Evolutionary conservation across 2,888 invertebrate species (phyloP).

Genomic region (Bembecia ichneumoniformis): DNA sequence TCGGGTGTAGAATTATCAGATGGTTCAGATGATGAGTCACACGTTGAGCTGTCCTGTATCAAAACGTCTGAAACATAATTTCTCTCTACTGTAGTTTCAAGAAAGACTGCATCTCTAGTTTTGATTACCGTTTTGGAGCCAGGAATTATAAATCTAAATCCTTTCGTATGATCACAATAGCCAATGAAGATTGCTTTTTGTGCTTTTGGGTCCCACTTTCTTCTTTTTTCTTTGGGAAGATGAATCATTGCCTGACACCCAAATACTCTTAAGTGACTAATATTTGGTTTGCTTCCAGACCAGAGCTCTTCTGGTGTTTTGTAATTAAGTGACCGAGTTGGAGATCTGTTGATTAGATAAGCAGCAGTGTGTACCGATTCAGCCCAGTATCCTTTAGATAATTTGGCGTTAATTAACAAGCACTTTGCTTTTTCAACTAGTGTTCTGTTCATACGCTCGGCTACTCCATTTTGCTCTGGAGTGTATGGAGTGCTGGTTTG

Average conservation of each 20-base stretch:
- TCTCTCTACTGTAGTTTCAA: neutral
- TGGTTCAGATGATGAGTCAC: too few species aligned
- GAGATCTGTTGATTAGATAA: slow-evolving; percentile 11
- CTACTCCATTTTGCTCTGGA: too few species aligned
- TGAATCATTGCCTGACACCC: slow-evolving; percentile 22
- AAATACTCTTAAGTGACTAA: slow-evolving; percentile 27
- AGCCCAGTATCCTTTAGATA: too few species aligned
- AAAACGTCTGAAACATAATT: too few species aligned
- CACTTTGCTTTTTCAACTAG: too few species aligned
- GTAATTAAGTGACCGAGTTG: slow-evolving; percentile 8
- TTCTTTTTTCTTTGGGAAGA: slow-evolving; percentile 12
- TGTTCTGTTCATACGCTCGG: too few species aligned
- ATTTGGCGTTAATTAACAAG: too few species aligned
- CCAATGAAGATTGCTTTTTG: slow-evolving; percentile 27
- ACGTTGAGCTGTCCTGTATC: too few species aligned
- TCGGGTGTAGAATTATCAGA: too few species aligned
- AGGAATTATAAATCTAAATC: slow-evolving; percentile 16
- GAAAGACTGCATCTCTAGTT: slow-evolving; percentile 10
- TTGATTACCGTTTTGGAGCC: slow-evolving; percentile 2
- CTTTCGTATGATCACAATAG: slow-evolving; percentile 25
- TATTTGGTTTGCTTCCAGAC: slow-evolving; percentile 23
- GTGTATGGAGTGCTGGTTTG: too few species aligned
- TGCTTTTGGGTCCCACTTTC: slow-evolving; percentile 21
- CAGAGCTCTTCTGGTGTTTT: slow-evolving; percentile 26
- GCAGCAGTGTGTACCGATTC: slow-evolving; percentile 12